Evolutionary conservation across 2,797 vertebrate genomes (phyloP).

Genomic region (Antrozous pallidus): DNA sequence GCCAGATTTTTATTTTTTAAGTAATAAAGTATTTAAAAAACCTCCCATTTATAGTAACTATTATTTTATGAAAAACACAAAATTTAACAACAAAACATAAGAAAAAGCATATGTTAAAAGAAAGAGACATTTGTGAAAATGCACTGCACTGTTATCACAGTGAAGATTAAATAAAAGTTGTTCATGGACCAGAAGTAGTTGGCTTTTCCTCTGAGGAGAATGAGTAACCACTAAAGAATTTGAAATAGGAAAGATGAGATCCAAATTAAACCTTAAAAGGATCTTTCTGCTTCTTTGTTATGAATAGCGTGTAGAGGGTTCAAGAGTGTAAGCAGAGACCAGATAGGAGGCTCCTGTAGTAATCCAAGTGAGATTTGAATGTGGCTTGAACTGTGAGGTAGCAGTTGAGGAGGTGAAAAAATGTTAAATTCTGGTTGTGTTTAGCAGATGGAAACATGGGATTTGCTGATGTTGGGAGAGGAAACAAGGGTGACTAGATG

Average conservation of each 20-base stretch:
- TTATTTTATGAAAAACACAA: slow-evolving; percentile 23
- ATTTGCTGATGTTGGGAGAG: neutral
- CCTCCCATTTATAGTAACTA: neutral
- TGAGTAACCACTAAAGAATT: neutral
- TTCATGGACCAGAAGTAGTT: neutral
- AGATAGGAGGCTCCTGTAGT: neutral
- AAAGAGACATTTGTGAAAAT: slow-evolving; percentile 18
- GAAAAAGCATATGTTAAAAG: neutral
- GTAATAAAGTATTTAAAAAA: slow-evolving; percentile 17
- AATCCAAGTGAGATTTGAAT: neutral
- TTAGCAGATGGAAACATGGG: neutral
- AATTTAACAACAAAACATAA: neutral
- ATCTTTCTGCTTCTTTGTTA: neutral
- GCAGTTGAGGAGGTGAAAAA: neutral
- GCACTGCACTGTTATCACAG: neutral
- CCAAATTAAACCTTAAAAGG: neutral
- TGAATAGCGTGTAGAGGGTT: neutral
- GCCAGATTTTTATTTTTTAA: slow-evolving; percentile 1
- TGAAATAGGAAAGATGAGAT: neutral
- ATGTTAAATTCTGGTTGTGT: neutral
- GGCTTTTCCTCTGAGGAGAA: neutral
- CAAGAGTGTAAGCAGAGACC: neutral
- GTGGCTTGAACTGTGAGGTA: neutral
- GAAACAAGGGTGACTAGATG: neutral
- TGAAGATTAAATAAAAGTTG: neutral